A percentile compares a stretch with the other conserved stretches of the same genome.
Conservation (phyloP, 2,888 invertebrate genomes). For the Eupithecia exiguata region DNA sequence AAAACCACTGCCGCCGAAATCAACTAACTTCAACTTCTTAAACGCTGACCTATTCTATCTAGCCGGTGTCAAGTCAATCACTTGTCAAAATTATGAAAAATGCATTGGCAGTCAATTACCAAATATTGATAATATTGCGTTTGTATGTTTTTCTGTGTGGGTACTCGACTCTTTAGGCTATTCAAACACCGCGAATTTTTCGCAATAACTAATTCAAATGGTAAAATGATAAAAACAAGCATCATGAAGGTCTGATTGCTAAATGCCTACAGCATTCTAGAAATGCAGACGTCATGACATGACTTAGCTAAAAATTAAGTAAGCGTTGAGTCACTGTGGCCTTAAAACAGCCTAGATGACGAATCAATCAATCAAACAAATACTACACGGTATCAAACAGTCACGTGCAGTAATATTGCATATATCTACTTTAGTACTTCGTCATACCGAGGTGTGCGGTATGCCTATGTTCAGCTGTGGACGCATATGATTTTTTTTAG, state of each 20-base stretch:
- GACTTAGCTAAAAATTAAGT: not conserved
- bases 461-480: not conserved
- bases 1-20: not conserved
- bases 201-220: constrained; percentile 16
- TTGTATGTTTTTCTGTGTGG: not conserved
- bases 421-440: not conserved
- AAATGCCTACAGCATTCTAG: constrained; percentile 3
- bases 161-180: not conserved
- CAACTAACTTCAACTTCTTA: not conserved
- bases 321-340: not conserved
- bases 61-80: not conserved
- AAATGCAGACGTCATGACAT: not conserved
- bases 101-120: not conserved
- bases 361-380: not conserved
- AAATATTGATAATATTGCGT: constrained; percentile 6
- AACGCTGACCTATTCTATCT: not conserved
- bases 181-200: constrained; percentile 14
- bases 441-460: too few relatives aligned
- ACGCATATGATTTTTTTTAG: not conserved
- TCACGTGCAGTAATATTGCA: not conserved
- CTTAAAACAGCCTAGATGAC: not conserved
- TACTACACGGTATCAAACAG: not conserved
- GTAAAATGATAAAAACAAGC: constrained; percentile 9
- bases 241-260: constrained; percentile 6
- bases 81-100: constrained; percentile 1